Evolutionary conservation across 2,888 invertebrate species (phyloP).

Genomic region (Drosophila incognita): DNA sequence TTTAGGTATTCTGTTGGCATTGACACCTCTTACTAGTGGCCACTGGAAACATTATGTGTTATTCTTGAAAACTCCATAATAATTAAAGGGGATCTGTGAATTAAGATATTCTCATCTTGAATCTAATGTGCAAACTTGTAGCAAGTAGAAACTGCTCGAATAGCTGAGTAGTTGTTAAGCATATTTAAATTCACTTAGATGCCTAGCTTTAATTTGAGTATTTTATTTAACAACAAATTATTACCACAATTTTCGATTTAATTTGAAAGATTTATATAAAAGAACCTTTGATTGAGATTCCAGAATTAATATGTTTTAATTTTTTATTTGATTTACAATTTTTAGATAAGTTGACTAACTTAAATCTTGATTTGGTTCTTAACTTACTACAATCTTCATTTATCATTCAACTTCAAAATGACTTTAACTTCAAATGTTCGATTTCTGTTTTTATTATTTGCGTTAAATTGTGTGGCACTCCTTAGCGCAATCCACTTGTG

Average conservation of each 20-base stretch:
- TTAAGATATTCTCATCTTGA: not conserved
- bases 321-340: not conserved
- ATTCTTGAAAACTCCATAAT: not conserved
- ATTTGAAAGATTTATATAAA: not conserved
- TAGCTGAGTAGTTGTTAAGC: not conserved
- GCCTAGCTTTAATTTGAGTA: rapidly evolving
- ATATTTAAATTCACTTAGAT: not conserved
- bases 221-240: not conserved
- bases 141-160: not conserved
- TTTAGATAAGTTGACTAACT: not conserved
- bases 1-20: not conserved
- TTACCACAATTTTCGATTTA: not conserved
- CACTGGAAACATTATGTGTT: not conserved
- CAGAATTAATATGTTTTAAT: not conserved
- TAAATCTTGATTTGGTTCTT: rapidly evolving
- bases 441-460: not conserved
- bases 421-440: not conserved
- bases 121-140: not conserved
- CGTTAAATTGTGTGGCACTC: not conserved
- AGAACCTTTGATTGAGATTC: not conserved
- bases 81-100: not conserved
- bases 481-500: not conserved
- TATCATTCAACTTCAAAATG: not conserved
- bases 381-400: not conserved
- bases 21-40: not conserved